These are phyloP conservation scores for Nebria brevicollis DNA, from an alignment of 2,888 invertebrate species.

Conservation along the genomic window DNA sequence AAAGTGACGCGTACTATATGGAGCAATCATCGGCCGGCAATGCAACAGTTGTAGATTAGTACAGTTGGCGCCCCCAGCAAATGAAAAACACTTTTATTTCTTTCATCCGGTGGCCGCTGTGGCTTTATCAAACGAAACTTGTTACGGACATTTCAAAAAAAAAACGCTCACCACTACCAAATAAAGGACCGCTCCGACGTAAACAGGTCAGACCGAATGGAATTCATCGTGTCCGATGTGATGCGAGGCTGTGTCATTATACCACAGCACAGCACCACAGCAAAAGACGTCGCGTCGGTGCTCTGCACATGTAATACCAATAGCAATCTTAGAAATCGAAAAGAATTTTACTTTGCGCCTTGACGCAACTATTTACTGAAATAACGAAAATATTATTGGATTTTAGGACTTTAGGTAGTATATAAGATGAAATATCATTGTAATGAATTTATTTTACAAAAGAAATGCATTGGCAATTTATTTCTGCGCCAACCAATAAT, in stretches of 20 bases:
- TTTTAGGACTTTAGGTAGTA: not conserved
- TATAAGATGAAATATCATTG: conserved; percentile 10
- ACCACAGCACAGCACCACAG: not conserved
- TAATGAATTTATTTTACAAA: conserved; percentile 45
- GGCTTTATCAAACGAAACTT: not conserved
- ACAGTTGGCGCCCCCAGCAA: not conserved
- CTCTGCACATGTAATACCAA: too few relatives aligned
- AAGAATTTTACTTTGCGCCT: too few relatives aligned
- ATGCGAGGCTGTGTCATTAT: not conserved
- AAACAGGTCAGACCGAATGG: not conserved
- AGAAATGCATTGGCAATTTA: conserved; percentile 33
- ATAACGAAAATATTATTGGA: too few relatives aligned
- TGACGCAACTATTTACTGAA: too few relatives aligned
- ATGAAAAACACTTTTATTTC: not conserved
- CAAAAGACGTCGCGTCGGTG: not conserved
- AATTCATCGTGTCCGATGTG: not conserved
- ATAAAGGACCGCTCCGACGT: not conserved
- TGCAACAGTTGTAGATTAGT: not conserved
- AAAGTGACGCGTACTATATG: not conserved
- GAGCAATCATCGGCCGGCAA: not conserved
- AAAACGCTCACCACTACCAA: not conserved
- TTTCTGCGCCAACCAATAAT: not conserved
- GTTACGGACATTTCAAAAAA: conserved; percentile 1
- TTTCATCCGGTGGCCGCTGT: not conserved
- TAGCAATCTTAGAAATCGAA: too few relatives aligned